A percentile compares a stretch with the other conserved stretches of the same genome.
Evolutionary conservation across 2,888 invertebrate species (phyloP).

Genomic region (Epirrita christyi): DNA sequence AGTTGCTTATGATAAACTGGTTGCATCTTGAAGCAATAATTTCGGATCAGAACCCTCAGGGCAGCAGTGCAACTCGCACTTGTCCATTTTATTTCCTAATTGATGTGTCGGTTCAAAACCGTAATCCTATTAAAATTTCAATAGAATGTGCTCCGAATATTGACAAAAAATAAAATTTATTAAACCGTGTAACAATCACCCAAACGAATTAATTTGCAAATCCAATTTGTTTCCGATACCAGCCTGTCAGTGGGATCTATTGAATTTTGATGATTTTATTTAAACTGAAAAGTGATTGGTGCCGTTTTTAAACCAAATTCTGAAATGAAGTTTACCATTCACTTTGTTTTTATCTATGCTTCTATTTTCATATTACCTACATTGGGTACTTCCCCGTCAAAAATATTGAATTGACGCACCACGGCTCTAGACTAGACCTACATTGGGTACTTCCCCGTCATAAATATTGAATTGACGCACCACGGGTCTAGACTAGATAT

Average conservation of each 20-base stretch:
- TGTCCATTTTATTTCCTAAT: too few relatives aligned
- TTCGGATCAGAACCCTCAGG: too few relatives aligned
- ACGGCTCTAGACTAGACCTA: too few relatives aligned
- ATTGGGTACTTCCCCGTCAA: too few relatives aligned
- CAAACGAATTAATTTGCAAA: conserved; percentile 59
- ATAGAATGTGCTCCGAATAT: conserved; percentile 41
- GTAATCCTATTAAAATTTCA: conserved; percentile 36
- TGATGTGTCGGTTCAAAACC: conserved; percentile 8
- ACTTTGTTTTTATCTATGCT: not conserved
- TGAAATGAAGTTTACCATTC: conserved; percentile 4
- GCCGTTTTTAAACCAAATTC: conserved; percentile 19
- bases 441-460: too few relatives aligned
- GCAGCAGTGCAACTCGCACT: too few relatives aligned
- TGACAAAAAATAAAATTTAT: conserved; percentile 43
- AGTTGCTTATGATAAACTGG: not conserved
- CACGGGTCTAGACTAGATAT: too few relatives aligned
- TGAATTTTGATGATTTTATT: conserved; percentile 56
- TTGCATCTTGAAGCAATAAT: too few relatives aligned
- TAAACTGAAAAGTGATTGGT: conserved; percentile 33
- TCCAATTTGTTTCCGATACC: conserved; percentile 58
- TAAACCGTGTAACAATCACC: conserved; percentile 49
- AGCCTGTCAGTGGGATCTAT: conserved; percentile 55
- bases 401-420: too few relatives aligned
- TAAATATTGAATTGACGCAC: too few relatives aligned
- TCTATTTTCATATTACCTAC: too few relatives aligned